phyloP scores from a whole-genome alignment of 2,888 invertebrate species.

The Chloromyia formosa region DNA sequence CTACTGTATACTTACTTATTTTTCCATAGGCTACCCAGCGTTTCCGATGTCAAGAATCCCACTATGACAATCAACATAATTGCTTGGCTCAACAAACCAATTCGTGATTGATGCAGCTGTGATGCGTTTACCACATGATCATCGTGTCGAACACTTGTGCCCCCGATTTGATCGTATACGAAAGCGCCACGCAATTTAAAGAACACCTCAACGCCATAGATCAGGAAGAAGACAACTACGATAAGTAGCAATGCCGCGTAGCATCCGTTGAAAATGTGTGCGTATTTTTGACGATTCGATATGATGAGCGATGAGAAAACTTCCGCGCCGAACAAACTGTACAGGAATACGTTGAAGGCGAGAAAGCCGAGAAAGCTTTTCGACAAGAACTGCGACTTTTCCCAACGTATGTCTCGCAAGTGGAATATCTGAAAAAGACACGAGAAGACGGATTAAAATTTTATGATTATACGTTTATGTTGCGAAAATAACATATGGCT shows the following conservation, averaged over 20 bases:
- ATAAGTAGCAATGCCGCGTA: slow-evolving; percentile 91
- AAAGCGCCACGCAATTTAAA: slow-evolving; percentile 92
- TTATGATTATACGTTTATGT: too few relatives aligned
- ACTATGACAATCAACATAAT: slow-evolving; percentile 89
- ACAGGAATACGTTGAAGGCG: slow-evolving; percentile 88
- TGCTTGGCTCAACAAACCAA: slow-evolving; percentile 89
- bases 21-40: slow-evolving; percentile 92
- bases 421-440: slow-evolving; percentile 79
- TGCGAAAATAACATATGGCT: too few relatives aligned
- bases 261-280: slow-evolving; percentile 89
- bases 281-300: slow-evolving; percentile 67
- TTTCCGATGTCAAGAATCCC: slow-evolving; percentile 89
- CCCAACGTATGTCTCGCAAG: slow-evolving; percentile 85
- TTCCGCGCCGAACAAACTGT: slow-evolving; percentile 83
- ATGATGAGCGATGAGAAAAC: slow-evolving; percentile 62
- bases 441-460: too few relatives aligned
- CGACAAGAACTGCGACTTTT: slow-evolving; percentile 87
- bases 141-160: slow-evolving; percentile 67
- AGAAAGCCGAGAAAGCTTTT: slow-evolving; percentile 91
- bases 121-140: slow-evolving; percentile 76
- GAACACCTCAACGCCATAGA: slow-evolving; percentile 93
- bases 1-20: slow-evolving; percentile 76
- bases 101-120: slow-evolving; percentile 88
- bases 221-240: slow-evolving; percentile 90
- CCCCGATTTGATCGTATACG: slow-evolving; percentile 75